Evolutionary conservation across 1,140 invertebrate species (phyloP), one percentile per base, ranked within the genome.

Genomic region (Brachionus calyciflorus): DNA sequence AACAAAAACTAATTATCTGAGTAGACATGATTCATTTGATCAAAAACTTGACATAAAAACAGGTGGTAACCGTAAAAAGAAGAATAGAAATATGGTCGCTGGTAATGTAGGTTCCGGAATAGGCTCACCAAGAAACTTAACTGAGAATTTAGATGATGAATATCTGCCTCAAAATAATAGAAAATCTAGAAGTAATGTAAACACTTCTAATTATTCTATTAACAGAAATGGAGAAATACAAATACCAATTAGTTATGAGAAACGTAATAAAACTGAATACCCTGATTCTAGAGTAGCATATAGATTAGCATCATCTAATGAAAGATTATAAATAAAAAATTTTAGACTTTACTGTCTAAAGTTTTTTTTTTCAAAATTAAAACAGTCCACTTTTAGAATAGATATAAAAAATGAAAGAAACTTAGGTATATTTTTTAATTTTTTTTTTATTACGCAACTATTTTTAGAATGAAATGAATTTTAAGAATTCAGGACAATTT

Each of bases 11-110:
- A 37, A 40, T 24, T 26, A 14, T 10, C 19, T 73, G 46, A 73
- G 46, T 24, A 21, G 69, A 55, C 46, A 51, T 73, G 69, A 73
- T 37, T 55, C 46, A 14, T 73, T 73, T 51, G 69, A 73, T 37
- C 46, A 55, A 73, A 73, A 49, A 41, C 33, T 51, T 26, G 69
- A 73, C 12, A 5, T 55, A 14, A 73, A 51, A 73, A 17, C 46
- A 51, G 51, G 33, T 33, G 37, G 44, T 51, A 49, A 73, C n/a
- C 28, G 44, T n/a, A 30, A 46, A 73, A 73, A 73, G 37, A 70
- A 53, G 17, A 55, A 37, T 21, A 51, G 44, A 37, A 33, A 51
- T 49, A 55, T 49, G 30, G 46, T 73, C 3, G 69, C 69, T 51
- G 69, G 69, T 0, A 73, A 28, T 40, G 44, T 73, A 2, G 69